phyloP scores from a whole-genome alignment of 2,797 vertebrate species.

The Coranthus polyacanthus region DNA sequence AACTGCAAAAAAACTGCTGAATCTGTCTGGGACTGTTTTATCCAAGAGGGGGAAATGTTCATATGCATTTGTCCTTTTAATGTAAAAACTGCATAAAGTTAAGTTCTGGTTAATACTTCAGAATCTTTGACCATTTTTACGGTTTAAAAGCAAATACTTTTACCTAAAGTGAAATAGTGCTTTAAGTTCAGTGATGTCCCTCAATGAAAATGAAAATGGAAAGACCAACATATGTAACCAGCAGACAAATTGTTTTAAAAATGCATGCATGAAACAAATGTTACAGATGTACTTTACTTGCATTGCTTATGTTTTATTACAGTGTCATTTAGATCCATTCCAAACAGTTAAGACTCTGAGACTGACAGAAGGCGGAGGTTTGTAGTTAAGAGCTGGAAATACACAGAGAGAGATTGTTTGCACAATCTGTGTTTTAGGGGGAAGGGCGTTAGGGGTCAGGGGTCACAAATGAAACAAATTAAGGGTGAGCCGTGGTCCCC shows the following conservation, averaged over 20 bases:
- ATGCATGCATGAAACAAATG: neutral
- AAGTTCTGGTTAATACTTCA: neutral
- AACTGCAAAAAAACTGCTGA: slow-evolving; percentile 25
- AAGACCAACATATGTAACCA: no score
- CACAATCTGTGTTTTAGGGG: slow-evolving; percentile 68
- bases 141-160: slow-evolving; percentile 4
- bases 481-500: slow-evolving; percentile 77
- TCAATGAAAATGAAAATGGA: neutral
- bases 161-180: neutral
- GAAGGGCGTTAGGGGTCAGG: slow-evolving; percentile 62
- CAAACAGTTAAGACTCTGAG: slow-evolving; percentile 3
- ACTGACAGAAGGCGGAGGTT: slow-evolving; percentile 19
- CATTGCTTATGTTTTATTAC: slow-evolving; percentile 6
- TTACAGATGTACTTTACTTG: slow-evolving; percentile 13
- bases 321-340: neutral
- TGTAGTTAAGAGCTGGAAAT: slow-evolving; percentile 39
- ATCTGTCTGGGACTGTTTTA: slow-evolving; percentile 25
- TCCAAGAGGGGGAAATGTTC: neutral
- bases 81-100: neutral
- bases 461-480: slow-evolving; percentile 87
- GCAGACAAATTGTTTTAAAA: neutral
- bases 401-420: slow-evolving; percentile 66
- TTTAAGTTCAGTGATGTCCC: no score
- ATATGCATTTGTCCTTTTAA: no score
- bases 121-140: neutral